Conservation (phyloP, 2,113 vertebrate genomes). For the Hipposideros armiger region DNA sequence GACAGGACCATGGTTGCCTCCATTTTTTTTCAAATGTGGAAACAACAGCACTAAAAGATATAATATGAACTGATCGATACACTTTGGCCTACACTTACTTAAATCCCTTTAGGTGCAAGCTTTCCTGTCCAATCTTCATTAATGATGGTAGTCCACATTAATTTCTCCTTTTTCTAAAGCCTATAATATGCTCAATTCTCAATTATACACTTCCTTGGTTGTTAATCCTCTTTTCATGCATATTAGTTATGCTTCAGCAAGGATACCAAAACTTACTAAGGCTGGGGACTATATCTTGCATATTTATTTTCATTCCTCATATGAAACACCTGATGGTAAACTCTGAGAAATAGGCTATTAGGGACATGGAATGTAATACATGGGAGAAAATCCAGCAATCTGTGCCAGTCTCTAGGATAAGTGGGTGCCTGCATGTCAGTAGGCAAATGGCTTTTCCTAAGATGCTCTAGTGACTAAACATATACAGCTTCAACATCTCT, state of each 20-base stretch:
- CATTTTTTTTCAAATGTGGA: not conserved
- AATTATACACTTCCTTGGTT: not conserved
- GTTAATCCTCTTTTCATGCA: not conserved
- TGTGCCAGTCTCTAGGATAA: not conserved
- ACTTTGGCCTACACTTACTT: not conserved
- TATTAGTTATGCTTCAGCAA: constrained; percentile 2
- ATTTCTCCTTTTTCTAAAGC: not conserved
- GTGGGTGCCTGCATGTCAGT: not conserved
- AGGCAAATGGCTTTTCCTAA: not conserved
- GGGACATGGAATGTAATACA: not conserved
- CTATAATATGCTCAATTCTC: not conserved
- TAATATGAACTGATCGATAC: not conserved
- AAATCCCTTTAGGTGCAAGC: not conserved
- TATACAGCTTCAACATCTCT: not conserved
- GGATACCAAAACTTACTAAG: not conserved
- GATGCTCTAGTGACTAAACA: not conserved
- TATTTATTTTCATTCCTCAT: not conserved
- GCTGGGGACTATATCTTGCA: not conserved
- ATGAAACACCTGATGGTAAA: not conserved
- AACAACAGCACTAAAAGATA: not conserved
- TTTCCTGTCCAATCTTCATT: not conserved
- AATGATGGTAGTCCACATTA: not conserved
- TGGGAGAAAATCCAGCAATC: not conserved
- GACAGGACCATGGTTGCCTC: not conserved
- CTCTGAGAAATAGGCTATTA: not conserved